Conservation (phyloP, 2,113 vertebrate genomes). For the western clawed frog (Xenopus tropicalis) region UCB_Xtro_10.0 CM004451.2:61472001-61472500, state of each 20-base stretch:
- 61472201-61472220: not conserved
- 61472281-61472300: not conserved
- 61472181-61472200: not conserved
- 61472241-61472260: not conserved
- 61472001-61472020: no score
- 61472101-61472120: no score
- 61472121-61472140: no score
- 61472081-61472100: no score
- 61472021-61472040: no score
- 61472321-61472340: constrained; percentile 54
- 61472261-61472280: constrained; percentile 8
- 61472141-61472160: no score
- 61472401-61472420: constrained; percentile 59
- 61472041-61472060: no score
- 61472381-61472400: constrained; percentile 58
- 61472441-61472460: constrained; percentile 73
- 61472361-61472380: constrained; percentile 28
- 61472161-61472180: no score
- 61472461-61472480: constrained; percentile 67
- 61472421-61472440: constrained; percentile 54
- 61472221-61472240: not conserved
- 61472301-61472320: not conserved
- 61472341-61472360: constrained; percentile 64
- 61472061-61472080: no score
- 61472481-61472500: constrained; percentile 74